Evolutionary conservation across 1,140 invertebrate genomes (phyloP).

Genomic region (Microvelia longipes): DNA sequence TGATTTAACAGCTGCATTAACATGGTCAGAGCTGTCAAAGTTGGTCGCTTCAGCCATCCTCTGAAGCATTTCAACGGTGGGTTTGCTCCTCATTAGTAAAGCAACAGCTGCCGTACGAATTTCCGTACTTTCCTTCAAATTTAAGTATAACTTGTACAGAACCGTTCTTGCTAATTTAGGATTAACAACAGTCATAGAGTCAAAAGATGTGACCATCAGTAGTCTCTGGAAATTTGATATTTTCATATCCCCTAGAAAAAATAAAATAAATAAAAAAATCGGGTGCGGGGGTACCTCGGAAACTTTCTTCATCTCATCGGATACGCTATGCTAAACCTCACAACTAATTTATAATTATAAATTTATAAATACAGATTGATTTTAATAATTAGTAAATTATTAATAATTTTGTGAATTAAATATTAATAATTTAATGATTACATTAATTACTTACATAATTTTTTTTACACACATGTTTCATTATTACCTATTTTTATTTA

Average conservation of each 20-base stretch:
- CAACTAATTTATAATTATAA: no score
- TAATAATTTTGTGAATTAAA: no score
- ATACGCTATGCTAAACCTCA: no score
- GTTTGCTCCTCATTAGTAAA: constrained; percentile 38
- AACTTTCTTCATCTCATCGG: no score
- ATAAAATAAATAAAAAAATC: background rate
- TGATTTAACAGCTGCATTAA: constrained; percentile 43
- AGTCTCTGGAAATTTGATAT: constrained; percentile 42
- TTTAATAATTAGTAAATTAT: no score
- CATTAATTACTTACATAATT: no score
- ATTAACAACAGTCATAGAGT: constrained; percentile 31
- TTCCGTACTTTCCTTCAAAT: constrained; percentile 43
- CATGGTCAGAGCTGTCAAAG: constrained; percentile 40
- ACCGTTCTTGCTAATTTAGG: constrained; percentile 38
- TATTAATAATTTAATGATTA: no score
- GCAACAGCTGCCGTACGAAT: constrained; percentile 45
- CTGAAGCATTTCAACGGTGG: constrained; percentile 43
- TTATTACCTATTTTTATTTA: no score
- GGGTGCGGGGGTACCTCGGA: no score
- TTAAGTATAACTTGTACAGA: constrained; percentile 47
- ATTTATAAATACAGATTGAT: no score
- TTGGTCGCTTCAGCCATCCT: constrained; percentile 49
- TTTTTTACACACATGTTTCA: no score
- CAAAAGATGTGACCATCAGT: constrained; percentile 40
- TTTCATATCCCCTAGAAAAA: constrained; percentile 29